Conservation (phyloP, 2,797 vertebrate species). For the Eulemur albifrons region DNA sequence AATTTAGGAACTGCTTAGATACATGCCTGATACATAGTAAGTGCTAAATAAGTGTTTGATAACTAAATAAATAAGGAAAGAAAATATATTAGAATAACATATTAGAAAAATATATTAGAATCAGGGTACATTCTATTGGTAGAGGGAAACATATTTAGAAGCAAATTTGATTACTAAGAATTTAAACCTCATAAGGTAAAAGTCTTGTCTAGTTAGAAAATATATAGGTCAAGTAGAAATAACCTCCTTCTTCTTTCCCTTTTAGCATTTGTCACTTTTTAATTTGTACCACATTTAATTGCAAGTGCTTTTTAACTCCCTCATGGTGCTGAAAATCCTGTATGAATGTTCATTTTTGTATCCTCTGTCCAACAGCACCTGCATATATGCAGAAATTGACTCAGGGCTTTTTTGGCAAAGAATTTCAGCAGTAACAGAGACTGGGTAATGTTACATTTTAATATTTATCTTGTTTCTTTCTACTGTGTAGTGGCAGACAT, state of each 20-base stretch:
- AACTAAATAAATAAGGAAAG: background rate
- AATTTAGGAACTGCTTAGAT: background rate
- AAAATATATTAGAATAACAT: background rate
- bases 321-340: background rate
- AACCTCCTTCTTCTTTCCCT: background rate
- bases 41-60: background rate
- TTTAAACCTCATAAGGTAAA: background rate
- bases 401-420: background rate
- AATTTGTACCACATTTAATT: background rate
- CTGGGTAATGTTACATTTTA: background rate
- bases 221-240: conserved; percentile 20
- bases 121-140: background rate
- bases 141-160: background rate
- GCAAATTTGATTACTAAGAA: background rate
- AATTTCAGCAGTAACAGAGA: background rate
- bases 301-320: background rate
- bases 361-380: background rate
- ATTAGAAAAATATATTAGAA: background rate
- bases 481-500: background rate
- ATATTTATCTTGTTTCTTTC: background rate
- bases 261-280: background rate
- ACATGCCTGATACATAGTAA: background rate
- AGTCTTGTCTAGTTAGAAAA: background rate
- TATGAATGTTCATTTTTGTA: background rate
- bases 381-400: background rate